phyloP scores from a whole-genome alignment of 2,113 vertebrate species.

The Ammodytes marinus region DNA sequence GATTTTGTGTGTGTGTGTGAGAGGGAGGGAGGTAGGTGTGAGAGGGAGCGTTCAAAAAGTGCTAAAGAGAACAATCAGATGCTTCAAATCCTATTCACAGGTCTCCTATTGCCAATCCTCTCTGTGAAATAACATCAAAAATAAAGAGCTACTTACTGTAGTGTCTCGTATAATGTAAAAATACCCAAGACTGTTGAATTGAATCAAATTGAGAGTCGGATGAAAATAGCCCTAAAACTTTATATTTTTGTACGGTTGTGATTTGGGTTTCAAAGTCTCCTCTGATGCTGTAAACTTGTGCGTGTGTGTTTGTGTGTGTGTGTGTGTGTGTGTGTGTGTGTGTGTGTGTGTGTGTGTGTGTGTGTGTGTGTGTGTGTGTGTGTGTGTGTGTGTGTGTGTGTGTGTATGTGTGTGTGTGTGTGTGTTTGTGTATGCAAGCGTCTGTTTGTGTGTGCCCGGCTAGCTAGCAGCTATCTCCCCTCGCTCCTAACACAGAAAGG shows the following conservation, averaged over 20 bases:
- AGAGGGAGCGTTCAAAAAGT: conserved; percentile 51
- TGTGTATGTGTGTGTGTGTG: neutral
- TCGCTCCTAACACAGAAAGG: conserved; percentile 85
- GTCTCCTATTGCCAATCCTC: conserved; percentile 38
- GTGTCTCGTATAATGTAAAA: conserved; percentile 35
- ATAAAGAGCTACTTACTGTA: conserved; percentile 21
- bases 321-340: conserved; percentile 51
- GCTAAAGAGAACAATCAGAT: conserved; percentile 72
- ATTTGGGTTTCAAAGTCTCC: conserved; percentile 64
- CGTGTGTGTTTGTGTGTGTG: conserved; percentile 53
- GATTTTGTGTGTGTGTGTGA: conserved; percentile 49
- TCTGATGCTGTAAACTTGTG: conserved; percentile 61
- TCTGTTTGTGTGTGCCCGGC: conserved; percentile 50
- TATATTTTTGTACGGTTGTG: conserved; percentile 61
- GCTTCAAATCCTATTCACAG: conserved; percentile 70
- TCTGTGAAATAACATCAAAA: conserved; percentile 46
- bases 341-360: neutral
- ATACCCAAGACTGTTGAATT: conserved; percentile 28
- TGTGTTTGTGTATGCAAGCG: conserved; percentile 1
- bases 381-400: conserved; percentile 4
- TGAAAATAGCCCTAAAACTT: conserved; percentile 64
- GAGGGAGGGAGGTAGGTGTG: conserved; percentile 41
- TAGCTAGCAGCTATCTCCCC: conserved; percentile 83
- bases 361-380: neutral
- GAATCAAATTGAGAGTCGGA: conserved; percentile 46